These are phyloP conservation scores for Psephotus haematonotus DNA, from an alignment of 2,113 vertebrate genomes.

Conservation along the genomic window DNA sequence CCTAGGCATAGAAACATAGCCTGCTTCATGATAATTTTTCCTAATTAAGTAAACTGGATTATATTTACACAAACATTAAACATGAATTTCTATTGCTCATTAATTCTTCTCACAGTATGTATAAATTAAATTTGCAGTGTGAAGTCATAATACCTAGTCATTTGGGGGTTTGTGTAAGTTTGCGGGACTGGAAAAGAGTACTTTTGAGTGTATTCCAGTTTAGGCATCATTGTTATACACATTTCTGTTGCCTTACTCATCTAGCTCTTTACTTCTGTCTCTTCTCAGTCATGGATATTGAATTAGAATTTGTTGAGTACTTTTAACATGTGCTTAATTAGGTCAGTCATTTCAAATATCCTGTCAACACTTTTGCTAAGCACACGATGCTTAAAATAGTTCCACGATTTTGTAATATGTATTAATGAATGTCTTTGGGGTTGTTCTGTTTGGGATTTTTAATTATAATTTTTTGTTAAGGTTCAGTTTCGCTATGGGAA, in stretches of 20 bases:
- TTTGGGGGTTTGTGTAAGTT: background rate
- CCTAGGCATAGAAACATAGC: background rate
- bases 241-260: background rate
- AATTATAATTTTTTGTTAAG: conserved; percentile 19
- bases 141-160: background rate
- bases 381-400: conserved; percentile 13
- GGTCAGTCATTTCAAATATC: conserved; percentile 8
- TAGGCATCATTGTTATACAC: background rate
- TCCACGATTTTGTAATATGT: conserved; percentile 30
- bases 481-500: conserved; percentile 17
- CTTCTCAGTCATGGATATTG: background rate
- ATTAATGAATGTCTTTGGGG: background rate
- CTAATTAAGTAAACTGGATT: background rate
- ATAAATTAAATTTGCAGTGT: background rate
- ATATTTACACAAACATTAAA: background rate
- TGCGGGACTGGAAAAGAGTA: background rate
- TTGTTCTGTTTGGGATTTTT: background rate
- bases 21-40: background rate
- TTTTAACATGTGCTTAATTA: conserved; percentile 11
- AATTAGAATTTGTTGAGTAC: conserved; percentile 22
- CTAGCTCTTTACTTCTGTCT: background rate
- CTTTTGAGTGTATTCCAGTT: background rate
- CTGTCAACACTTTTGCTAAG: background rate
- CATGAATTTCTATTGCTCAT: background rate
- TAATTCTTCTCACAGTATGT: background rate